Conservation (phyloP, 2,888 invertebrate species). For the Athrips mouffetella region DNA sequence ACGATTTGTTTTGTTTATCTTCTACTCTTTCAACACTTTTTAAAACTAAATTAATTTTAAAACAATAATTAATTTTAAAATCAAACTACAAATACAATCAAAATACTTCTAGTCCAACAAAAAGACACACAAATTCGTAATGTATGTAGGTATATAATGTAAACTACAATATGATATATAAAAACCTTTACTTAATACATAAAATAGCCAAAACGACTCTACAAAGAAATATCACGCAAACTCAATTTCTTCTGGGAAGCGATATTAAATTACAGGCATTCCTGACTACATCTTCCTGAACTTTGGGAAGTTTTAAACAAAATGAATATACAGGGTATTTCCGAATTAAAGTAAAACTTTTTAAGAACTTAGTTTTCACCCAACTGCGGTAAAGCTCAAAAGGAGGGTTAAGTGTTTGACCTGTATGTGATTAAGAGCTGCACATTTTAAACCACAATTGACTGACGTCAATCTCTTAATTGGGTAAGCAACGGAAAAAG, state of each 20-base stretch:
- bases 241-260: conserved; percentile 29
- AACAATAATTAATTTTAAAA: neutral
- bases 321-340: conserved; percentile 24
- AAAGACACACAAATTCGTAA: conserved; percentile 5
- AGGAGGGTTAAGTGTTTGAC: no score
- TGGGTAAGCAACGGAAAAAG: no score
- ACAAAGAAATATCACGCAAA: conserved; percentile 32
- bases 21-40: no score
- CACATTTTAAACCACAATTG: no score
- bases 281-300: conserved; percentile 44
- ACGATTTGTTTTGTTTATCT: no score
- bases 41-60: neutral
- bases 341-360: no score
- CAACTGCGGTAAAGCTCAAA: no score
- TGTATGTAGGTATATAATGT: conserved; percentile 21
- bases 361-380: no score
- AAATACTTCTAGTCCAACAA: neutral
- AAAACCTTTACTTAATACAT: conserved; percentile 41
- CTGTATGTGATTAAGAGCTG: no score
- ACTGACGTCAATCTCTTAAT: no score
- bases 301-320: conserved; percentile 48
- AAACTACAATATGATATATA: conserved; percentile 27
- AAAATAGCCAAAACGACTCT: conserved; percentile 73
- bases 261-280: conserved; percentile 40
- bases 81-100: neutral